A percentile compares a stretch with the other conserved stretches of the same genome.
Evolutionary conservation across 1,140 invertebrate species (phyloP).

Genomic region (Procambarus virginalis): DNA sequence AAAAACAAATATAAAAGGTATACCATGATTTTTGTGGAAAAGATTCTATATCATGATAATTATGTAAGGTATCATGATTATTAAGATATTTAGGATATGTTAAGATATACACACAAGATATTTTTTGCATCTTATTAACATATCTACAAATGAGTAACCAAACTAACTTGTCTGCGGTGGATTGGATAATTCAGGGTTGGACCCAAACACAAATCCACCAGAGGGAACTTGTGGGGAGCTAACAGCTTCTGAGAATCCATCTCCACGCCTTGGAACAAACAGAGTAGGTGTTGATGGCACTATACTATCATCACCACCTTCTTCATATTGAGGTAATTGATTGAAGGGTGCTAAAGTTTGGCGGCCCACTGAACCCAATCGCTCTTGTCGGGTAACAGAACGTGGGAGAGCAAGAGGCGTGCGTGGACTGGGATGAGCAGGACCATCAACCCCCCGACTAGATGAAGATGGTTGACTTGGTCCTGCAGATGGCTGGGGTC

Average conservation of each 20-base stretch:
- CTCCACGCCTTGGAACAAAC: constrained; percentile 86
- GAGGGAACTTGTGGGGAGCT: constrained; percentile 88
- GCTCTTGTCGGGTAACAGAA: constrained; percentile 51
- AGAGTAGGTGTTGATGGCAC: constrained; percentile 93
- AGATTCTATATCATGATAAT: too few species aligned
- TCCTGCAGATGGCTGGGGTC: constrained; percentile 73
- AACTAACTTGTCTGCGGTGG: constrained; percentile 55
- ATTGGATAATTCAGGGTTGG: constrained; percentile 84
- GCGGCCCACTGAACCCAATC: constrained; percentile 21
- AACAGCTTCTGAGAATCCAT: constrained; percentile 93
- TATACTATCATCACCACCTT: constrained; percentile 89
- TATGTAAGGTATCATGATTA: too few species aligned
- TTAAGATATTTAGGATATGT: too few species aligned
- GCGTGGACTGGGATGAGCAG: constrained; percentile 38
- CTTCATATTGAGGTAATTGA: constrained; percentile 76
- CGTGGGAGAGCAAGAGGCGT: constrained; percentile 29
- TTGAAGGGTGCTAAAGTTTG: constrained; percentile 45
- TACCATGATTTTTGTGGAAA: too few species aligned
- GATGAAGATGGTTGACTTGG: constrained; percentile 71
- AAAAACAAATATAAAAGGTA: too few species aligned
- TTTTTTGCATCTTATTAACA: neutral
- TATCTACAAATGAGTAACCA: neutral
- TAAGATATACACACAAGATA: too few species aligned
- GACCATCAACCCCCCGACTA: constrained; percentile 77
- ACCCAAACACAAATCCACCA: constrained; percentile 73